Evolutionary conservation across 2,113 vertebrate genomes (phyloP).

Genomic region (Ophiodon elongatus): DNA sequence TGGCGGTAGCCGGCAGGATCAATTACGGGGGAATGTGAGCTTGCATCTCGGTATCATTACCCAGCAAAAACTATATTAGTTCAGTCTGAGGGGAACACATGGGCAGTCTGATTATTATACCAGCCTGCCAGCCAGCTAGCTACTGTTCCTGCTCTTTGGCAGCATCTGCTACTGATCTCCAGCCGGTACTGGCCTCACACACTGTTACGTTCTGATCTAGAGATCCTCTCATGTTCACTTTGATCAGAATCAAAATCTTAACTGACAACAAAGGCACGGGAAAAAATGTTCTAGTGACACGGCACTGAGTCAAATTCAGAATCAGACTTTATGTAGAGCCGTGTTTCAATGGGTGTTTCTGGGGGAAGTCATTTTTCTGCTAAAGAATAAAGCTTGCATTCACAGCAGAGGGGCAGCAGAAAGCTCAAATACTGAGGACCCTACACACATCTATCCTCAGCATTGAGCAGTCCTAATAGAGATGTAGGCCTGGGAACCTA

Average conservation of each 20-base stretch:
- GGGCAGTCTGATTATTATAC: conserved; percentile 67
- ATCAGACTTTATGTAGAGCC: conserved; percentile 13
- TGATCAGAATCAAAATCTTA: conserved; percentile 62
- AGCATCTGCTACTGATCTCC: conserved; percentile 65
- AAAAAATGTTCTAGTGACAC: conserved; percentile 26
- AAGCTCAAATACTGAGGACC: background rate
- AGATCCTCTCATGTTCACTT: conserved; percentile 56
- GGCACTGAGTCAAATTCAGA: conserved; percentile 12
- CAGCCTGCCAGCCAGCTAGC: conserved; percentile 62
- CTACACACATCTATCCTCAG: background rate
- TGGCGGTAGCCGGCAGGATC: conserved; percentile 80
- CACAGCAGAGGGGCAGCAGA: background rate
- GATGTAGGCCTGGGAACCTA: background rate
- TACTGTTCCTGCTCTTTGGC: conserved; percentile 61
- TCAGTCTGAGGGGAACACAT: conserved; percentile 80
- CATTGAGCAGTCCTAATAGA: background rate
- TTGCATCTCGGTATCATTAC: conserved; percentile 80
- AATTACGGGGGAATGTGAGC: conserved; percentile 82
- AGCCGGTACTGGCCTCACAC: conserved; percentile 44
- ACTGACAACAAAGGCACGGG: conserved; percentile 35
- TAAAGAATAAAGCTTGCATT: conserved; percentile 11
- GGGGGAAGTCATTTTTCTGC: conserved; percentile 1
- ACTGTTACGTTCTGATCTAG: conserved; percentile 45
- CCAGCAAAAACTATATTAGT: conserved; percentile 83
- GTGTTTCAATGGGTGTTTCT: conserved; percentile 16